Evolutionary conservation across 2,113 vertebrate species (phyloP), one percentile per base, ranked within the genome.

Genomic region (Brachyhypopomus gauderio): DNA sequence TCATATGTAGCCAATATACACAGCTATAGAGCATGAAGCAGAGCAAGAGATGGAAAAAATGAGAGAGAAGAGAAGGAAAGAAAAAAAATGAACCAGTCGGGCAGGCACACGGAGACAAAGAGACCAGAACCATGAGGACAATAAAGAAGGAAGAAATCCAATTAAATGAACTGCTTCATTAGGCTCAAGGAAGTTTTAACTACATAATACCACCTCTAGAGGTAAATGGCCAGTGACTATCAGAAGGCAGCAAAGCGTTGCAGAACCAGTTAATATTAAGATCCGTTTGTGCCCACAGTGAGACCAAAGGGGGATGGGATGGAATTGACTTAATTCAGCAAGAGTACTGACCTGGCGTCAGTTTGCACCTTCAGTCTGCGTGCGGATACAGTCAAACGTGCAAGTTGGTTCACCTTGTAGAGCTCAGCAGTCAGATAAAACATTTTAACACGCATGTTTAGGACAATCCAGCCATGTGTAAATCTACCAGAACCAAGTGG

Each of bases 181-280:
- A 38, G 71, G 70, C 66, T 7, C 66, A 3, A 67, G 8, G 48
- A 67, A 3, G 60, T 60, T 66, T 78, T 72, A 83, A 75, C 56
- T 60, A 52, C 45, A 52, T 52, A n/a, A 75, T 25, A 38, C 38
- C 6, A 45, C 25, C 19, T 52, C 60, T 17, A 72, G 56, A 34
- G 48, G 52, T 75, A 62, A 80, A 80, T 77, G 23, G 59, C 45
- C 20, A 9, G 48, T 55, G 55, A 75, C 63, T 75, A 84, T 55
- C 20, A 79, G 34, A 22, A 34, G 36, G 62, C 74, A 67, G 9
- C 72, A 74, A 20, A 23, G 38, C 7, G 45, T 62, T 52, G 60
- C 16, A 27, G 23, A 12, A 17, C 11, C 36, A 22, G 66, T 4
- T 6, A 23, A 19, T 30, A 23, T 52, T 73, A 72, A 80, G 27